Percentiles rank a stretch among this genome's conserved stretches.
Conservation (phyloP, 2,113 vertebrate species). For the Monarcha castaneiventris region DNA sequence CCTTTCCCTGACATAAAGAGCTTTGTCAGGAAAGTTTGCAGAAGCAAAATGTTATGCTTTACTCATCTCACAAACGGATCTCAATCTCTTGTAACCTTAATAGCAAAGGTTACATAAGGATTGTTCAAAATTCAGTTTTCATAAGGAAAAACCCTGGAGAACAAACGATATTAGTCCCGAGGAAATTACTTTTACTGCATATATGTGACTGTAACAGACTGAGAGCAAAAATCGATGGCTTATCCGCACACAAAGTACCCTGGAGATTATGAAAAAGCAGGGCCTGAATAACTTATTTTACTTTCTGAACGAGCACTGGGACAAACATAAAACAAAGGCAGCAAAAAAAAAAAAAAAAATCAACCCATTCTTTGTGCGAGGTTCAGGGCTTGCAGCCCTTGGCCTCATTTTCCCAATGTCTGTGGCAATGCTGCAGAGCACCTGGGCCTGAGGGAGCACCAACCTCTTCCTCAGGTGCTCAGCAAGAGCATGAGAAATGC, state of each 20-base stretch:
- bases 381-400: background rate
- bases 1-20: background rate
- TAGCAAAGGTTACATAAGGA: conserved; percentile 50
- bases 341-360: background rate
- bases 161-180: conserved; percentile 47
- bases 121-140: conserved; percentile 58
- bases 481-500: background rate
- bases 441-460: background rate
- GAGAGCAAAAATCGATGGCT: conserved; percentile 60
- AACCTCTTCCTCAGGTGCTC: background rate
- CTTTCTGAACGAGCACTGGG: conserved; percentile 15
- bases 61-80: conserved; percentile 21
- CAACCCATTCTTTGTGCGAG: background rate
- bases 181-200: conserved; percentile 62
- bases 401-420: background rate
- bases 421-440: background rate
- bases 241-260: conserved; percentile 22
- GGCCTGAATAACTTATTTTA: conserved; percentile 57
- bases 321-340: conserved; percentile 20
- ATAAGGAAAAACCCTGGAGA: conserved; percentile 50
- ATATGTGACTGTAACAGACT: conserved; percentile 50
- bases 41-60: conserved; percentile 4
- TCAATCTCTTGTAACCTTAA: conserved; percentile 36
- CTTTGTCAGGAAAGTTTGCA: conserved; percentile 13
- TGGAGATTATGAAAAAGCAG: conserved; percentile 51